phyloP scores from a whole-genome alignment of 2,888 invertebrate species.

The Melipona beecheii region DNA sequence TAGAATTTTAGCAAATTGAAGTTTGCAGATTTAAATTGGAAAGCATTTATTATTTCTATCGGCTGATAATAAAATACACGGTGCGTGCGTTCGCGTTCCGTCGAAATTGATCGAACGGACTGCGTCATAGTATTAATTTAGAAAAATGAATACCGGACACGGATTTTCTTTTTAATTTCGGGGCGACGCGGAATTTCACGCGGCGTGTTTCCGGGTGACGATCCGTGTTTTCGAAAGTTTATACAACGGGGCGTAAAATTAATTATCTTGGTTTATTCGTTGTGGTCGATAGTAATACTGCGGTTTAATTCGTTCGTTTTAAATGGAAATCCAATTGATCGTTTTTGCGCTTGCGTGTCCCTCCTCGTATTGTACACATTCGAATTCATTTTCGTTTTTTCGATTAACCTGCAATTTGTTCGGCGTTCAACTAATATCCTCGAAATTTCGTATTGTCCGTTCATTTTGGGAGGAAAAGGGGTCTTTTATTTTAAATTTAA shows the following conservation, averaged over 20 bases:
- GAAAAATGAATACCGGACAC: neutral
- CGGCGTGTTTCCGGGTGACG: neutral
- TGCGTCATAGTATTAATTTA: neutral
- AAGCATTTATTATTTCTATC: neutral
- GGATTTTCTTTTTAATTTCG: conserved; percentile 4
- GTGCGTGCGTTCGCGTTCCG: neutral
- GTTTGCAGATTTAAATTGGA: neutral
- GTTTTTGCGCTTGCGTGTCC: conserved; percentile 17
- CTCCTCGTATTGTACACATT: neutral
- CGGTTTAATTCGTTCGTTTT: conserved; percentile 33
- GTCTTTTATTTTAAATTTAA: no score
- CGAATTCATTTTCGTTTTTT: neutral
- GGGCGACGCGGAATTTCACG: conserved; percentile 10
- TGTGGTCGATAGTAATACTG: conserved; percentile 26
- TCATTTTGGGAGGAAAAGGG: neutral
- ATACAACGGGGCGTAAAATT: conserved; percentile 23
- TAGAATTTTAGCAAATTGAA: neutral
- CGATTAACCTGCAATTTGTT: neutral
- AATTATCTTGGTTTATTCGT: conserved; percentile 32
- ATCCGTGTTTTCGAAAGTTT: conserved; percentile 17
- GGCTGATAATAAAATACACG: neutral
- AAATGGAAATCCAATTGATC: conserved; percentile 37
- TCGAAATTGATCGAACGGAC: neutral
- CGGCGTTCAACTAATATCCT: neutral
- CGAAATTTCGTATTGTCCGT: neutral